Evolutionary conservation across 2,113 vertebrate species (phyloP).

Genomic region (Silurus asotus): DNA sequence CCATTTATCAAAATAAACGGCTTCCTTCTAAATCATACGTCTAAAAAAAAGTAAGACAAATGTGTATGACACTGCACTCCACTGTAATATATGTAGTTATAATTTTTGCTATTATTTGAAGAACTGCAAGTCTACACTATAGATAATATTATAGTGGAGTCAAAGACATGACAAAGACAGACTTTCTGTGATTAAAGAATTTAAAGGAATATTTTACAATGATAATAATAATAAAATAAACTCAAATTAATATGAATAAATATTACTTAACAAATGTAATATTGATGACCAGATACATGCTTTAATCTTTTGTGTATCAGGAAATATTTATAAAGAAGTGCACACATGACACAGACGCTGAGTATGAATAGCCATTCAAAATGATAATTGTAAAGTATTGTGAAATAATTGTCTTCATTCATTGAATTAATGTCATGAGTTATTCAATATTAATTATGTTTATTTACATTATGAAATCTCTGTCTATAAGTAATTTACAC

Average conservation of each 20-base stretch:
- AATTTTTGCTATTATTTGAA: slow-evolving; percentile 12
- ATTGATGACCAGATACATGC: not conserved
- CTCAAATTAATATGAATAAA: not conserved
- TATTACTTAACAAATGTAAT: not conserved
- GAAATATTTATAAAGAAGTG: not conserved
- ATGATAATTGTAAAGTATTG: not conserved
- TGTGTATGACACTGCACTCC: not conserved
- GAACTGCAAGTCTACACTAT: not conserved
- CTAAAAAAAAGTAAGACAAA: slow-evolving; percentile 4
- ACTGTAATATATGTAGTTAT: slow-evolving; percentile 16
- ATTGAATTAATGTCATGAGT: no score
- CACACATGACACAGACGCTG: not conserved
- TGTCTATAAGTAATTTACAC: not conserved
- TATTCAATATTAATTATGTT: not conserved
- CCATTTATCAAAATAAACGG: slow-evolving; percentile 37
- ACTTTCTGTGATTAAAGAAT: not conserved
- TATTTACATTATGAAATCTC: not conserved
- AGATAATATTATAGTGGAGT: not conserved
- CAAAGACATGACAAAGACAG: not conserved
- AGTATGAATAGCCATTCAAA: not conserved
- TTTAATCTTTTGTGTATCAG: not conserved
- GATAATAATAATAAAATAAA: not conserved
- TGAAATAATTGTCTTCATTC: not conserved
- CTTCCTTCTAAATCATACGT: slow-evolving; percentile 19
- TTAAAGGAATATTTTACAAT: not conserved